Conservation (phyloP, 2,113 vertebrate genomes). For the Xiphorhynchus elegans region DNA sequence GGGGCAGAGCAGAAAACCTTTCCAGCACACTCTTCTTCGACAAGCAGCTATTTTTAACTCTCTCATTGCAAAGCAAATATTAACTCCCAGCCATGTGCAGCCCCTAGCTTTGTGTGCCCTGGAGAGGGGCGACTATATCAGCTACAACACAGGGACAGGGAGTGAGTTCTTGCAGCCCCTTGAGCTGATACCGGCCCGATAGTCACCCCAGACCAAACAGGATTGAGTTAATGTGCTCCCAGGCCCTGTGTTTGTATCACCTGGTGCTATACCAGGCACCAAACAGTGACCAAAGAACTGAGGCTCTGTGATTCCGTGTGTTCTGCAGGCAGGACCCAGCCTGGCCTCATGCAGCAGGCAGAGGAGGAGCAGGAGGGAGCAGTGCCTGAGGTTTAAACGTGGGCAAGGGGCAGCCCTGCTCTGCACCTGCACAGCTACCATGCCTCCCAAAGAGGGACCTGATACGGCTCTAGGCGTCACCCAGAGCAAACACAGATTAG, state of each 20-base stretch:
- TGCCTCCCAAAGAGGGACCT: neutral
- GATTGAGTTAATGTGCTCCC: neutral
- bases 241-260: constrained; percentile 18
- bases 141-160: neutral
- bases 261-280: neutral
- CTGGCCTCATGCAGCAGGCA: neutral
- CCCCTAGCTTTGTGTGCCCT: constrained; percentile 19
- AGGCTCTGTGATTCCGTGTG: neutral
- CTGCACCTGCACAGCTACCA: neutral
- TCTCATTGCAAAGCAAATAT: constrained; percentile 60
- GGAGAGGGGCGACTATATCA: neutral
- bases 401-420: neutral
- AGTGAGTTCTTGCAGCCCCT: neutral
- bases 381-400: fast-evolving
- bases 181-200: neutral
- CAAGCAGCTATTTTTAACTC: constrained; percentile 61
- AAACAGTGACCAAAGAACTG: neutral
- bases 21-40: neutral
- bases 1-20: neutral
- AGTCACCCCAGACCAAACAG: neutral
- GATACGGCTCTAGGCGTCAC: neutral
- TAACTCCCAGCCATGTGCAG: constrained; percentile 40
- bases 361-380: neutral
- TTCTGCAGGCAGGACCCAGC: neutral
- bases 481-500: neutral